Conservation (phyloP, 2,888 invertebrate species). For the Eumacrocentrus americanus region DNA sequence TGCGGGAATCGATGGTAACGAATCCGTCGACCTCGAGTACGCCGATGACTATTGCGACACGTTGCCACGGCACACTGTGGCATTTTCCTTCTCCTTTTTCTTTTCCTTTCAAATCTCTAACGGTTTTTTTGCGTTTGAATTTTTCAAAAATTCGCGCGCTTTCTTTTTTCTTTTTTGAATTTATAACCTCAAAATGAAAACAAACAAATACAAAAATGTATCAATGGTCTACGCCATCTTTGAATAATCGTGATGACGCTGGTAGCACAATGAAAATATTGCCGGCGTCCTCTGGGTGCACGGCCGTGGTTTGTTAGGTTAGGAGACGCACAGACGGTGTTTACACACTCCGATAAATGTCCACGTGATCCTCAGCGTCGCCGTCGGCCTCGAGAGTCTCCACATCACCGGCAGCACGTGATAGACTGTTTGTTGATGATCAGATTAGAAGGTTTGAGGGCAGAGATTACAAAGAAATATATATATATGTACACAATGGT, state of each 20-base stretch:
- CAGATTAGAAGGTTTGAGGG: too few species aligned
- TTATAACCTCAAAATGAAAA: background rate
- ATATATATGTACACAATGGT: too few species aligned
- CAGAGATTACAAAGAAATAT: too few species aligned
- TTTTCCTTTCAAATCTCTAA: background rate
- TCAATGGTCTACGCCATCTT: conserved; percentile 16
- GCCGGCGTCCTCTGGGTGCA: background rate
- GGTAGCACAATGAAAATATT: conserved; percentile 2
- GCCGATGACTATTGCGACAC: conserved; percentile 67
- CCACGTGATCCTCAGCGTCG: too few species aligned
- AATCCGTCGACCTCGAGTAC: conserved; percentile 65
- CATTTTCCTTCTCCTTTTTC: conserved; percentile 54
- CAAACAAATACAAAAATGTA: too few species aligned
- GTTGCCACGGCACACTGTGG: conserved; percentile 68
- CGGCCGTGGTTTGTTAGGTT: background rate
- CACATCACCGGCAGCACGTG: too few species aligned
- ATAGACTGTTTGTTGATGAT: too few species aligned
- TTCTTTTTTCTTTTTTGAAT: conserved; percentile 9
- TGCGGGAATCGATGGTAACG: conserved; percentile 68
- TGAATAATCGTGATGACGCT: conserved; percentile 12
- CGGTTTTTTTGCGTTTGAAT: background rate
- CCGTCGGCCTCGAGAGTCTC: too few species aligned
- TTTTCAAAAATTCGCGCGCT: background rate
- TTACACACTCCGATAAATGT: background rate
- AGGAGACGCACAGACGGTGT: background rate